phyloP scores from a whole-genome alignment of 2,888 invertebrate species.

The Cremastinae sp. region DNA sequence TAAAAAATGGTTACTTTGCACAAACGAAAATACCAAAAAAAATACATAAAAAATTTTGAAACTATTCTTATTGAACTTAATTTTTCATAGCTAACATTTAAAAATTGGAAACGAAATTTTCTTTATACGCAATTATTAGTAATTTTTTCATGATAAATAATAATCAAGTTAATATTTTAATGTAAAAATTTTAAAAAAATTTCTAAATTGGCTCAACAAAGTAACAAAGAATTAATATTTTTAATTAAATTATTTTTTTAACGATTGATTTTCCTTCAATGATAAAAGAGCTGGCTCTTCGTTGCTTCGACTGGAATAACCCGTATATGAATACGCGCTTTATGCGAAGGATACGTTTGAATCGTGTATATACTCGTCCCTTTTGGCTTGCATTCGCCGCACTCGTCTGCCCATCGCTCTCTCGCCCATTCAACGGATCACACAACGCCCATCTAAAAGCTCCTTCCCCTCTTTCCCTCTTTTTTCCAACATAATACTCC shows the following conservation, averaged over 20 bases:
- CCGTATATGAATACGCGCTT: constrained; percentile 13
- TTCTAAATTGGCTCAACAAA: too few relatives aligned
- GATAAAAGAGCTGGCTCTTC: background rate
- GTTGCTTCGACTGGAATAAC: constrained; percentile 8
- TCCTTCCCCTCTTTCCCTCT: constrained; percentile 31
- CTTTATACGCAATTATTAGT: too few relatives aligned
- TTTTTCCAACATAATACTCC: constrained; percentile 18
- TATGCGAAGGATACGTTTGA: constrained; percentile 51
- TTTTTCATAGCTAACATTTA: too few relatives aligned
- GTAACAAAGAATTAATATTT: background rate
- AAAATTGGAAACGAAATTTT: too few relatives aligned
- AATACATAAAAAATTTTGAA: too few relatives aligned
- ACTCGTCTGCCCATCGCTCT: constrained; percentile 53
- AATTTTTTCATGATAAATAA: too few relatives aligned
- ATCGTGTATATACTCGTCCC: constrained; percentile 56
- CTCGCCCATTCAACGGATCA: constrained; percentile 56
- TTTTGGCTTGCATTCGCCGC: constrained; percentile 56
- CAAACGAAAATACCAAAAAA: too few relatives aligned
- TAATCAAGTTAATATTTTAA: too few relatives aligned
- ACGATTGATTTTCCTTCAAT: background rate
- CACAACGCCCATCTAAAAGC: constrained; percentile 42
- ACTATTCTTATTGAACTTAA: too few relatives aligned
- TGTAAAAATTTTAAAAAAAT: too few relatives aligned
- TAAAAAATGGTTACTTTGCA: too few relatives aligned
- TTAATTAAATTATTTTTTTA: background rate